phyloP scores from a whole-genome alignment of 1,140 invertebrate genomes.

The Drosophila lacteicornis region DNA sequence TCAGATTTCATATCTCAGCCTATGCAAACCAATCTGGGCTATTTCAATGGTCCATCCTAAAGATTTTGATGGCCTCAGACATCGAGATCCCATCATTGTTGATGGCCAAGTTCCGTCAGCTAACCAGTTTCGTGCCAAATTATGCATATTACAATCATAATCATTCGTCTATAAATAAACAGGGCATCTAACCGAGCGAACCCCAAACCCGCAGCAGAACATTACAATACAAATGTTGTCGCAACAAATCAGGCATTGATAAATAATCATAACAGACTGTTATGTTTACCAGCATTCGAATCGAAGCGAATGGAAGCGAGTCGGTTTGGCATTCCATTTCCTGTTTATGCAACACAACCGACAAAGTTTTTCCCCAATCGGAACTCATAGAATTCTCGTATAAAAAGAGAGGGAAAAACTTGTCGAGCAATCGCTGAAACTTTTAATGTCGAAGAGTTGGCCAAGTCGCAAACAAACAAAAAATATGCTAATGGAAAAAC shows the following conservation, averaged over 20 bases:
- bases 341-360: slow-evolving; percentile 70
- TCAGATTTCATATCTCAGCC: slow-evolving; percentile 8
- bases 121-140: slow-evolving; percentile 63
- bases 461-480: slow-evolving; percentile 42
- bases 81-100: slow-evolving; percentile 21
- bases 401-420: slow-evolving; percentile 33
- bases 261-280: slow-evolving; percentile 57
- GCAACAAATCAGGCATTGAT: slow-evolving; percentile 52
- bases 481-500: slow-evolving; percentile 44
- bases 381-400: slow-evolving; percentile 27
- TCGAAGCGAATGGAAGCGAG: slow-evolving; percentile 15
- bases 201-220: slow-evolving; percentile 23
- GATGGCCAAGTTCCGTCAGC: slow-evolving; percentile 38
- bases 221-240: slow-evolving; percentile 65
- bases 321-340: slow-evolving; percentile 65
- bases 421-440: slow-evolving; percentile 39
- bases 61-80: slow-evolving; percentile 28
- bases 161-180: slow-evolving; percentile 56
- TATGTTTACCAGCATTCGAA: slow-evolving; percentile 58
- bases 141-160: slow-evolving; percentile 50
- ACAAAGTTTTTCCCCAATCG: slow-evolving; percentile 46
- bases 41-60: slow-evolving; percentile 1
- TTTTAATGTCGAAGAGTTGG: slow-evolving; percentile 58
- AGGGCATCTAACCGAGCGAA: slow-evolving; percentile 19
- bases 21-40: slow-evolving; percentile 1